phyloP scores from a whole-genome alignment of 1,140 invertebrate genomes.

The Pachyrhynchus sulphureomaculatus region DNA sequence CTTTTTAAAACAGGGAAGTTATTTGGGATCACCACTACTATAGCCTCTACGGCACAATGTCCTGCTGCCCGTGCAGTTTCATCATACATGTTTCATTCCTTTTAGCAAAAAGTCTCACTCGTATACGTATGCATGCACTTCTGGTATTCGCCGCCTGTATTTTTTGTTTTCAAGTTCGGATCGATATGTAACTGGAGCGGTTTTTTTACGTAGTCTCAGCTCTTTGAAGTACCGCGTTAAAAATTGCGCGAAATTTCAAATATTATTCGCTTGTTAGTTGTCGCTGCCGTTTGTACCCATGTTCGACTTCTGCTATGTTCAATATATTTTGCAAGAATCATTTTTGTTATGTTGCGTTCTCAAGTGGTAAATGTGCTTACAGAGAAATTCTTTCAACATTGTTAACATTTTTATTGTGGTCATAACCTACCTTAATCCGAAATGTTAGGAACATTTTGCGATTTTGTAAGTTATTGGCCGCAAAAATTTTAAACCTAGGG shows the following conservation, averaged over 20 bases:
- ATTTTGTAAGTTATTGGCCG: too few species aligned
- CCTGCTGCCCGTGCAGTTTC: conserved; percentile 15
- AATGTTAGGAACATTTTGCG: too few species aligned
- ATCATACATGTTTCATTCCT: conserved; percentile 45
- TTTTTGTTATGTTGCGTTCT: conserved; percentile 1
- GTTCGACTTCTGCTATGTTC: conserved; percentile 20
- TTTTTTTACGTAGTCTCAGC: conserved; percentile 37
- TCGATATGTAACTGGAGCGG: conserved; percentile 50
- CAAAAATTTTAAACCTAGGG: too few species aligned
- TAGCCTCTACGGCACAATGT: neutral
- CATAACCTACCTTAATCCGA: too few species aligned
- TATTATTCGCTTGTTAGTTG: conserved; percentile 51
- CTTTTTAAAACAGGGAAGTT: neutral
- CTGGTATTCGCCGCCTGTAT: conserved; percentile 40
- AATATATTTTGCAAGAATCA: conserved; percentile 21
- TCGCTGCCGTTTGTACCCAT: conserved; percentile 38
- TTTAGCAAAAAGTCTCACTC: conserved; percentile 40
- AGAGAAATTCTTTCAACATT: too few species aligned
- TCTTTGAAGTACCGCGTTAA: conserved; percentile 52
- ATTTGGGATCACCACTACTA: neutral
- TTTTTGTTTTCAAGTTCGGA: conserved; percentile 43
- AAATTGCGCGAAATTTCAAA: conserved; percentile 53
- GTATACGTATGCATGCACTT: conserved; percentile 44
- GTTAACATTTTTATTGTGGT: too few species aligned
- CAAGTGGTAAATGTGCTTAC: too few species aligned